These are phyloP conservation scores for Paratilapia polleni DNA, from an alignment of 2,113 vertebrate species.

Conservation along the genomic window DNA sequence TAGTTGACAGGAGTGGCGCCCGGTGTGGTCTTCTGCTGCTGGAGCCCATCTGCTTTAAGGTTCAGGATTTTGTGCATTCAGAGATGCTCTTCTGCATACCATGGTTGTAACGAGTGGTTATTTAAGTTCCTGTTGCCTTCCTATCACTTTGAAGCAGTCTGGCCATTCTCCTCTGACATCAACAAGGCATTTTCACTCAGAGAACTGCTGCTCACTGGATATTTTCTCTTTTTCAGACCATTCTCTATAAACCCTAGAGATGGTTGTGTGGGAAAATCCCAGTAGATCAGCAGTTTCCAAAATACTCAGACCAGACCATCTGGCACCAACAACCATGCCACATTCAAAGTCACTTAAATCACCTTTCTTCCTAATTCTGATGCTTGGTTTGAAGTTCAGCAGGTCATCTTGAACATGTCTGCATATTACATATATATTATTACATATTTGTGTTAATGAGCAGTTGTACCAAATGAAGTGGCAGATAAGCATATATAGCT, in stretches of 20 bases:
- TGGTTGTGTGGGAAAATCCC: background rate
- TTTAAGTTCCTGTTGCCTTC: background rate
- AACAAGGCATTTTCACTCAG: background rate
- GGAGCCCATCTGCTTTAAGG: background rate
- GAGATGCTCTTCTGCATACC: background rate
- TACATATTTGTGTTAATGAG: background rate
- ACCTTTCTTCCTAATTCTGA: background rate
- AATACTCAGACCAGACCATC: background rate
- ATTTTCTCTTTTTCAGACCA: background rate
- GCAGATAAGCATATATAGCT: background rate
- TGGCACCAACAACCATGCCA: background rate
- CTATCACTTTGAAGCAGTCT: background rate
- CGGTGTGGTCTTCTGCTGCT: too few species aligned
- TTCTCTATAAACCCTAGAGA: background rate
- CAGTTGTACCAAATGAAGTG: background rate
- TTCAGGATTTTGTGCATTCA: background rate
- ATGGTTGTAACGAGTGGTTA: background rate
- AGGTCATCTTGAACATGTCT: background rate
- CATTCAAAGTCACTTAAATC: background rate
- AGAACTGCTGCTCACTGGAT: rapidly evolving
- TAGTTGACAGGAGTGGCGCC: too few species aligned
- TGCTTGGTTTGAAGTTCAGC: rapidly evolving
- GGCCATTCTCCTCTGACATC: background rate
- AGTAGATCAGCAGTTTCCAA: background rate
- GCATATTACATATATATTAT: too few species aligned